Evolutionary conservation across 2,797 vertebrate genomes (phyloP).

Genomic region (Schizothorax lantsangensis): DNA sequence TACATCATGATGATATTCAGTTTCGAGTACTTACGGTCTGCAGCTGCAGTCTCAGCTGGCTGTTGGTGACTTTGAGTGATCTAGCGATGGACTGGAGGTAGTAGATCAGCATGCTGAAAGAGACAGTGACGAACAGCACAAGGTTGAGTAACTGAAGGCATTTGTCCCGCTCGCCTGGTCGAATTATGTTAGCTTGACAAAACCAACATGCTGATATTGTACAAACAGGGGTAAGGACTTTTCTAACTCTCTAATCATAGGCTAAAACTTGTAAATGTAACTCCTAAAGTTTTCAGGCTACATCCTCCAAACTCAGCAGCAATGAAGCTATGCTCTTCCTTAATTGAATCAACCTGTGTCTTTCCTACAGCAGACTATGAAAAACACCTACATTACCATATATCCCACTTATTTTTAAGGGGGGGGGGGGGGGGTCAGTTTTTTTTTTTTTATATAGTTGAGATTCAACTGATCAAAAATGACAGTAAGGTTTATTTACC

Average conservation of each 20-base stretch:
- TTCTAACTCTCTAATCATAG: background rate
- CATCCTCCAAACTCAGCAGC: background rate
- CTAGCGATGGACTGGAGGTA: slow-evolving; percentile 97
- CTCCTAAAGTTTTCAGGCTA: background rate
- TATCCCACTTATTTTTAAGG: no score
- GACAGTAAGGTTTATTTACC: background rate
- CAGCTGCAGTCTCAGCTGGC: slow-evolving; percentile 93
- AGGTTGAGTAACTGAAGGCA: background rate
- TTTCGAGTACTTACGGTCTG: slow-evolving; percentile 83
- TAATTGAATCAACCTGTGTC: background rate
- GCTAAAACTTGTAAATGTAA: background rate
- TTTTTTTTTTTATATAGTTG: background rate
- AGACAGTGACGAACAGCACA: slow-evolving; percentile 14
- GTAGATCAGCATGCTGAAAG: slow-evolving; percentile 94
- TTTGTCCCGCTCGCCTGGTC: background rate
- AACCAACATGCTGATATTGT: background rate
- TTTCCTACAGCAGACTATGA: background rate
- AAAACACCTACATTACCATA: background rate
- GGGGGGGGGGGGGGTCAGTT: no score
- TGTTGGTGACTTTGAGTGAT: slow-evolving; percentile 96
- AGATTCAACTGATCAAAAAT: background rate
- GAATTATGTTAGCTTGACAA: slow-evolving; percentile 9
- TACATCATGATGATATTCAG: slow-evolving; percentile 15
- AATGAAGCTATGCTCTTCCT: background rate
- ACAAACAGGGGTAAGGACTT: background rate